These are phyloP conservation scores for Cenopis cana DNA, from an alignment of 2,888 invertebrate genomes.

Conservation along the genomic window DNA sequence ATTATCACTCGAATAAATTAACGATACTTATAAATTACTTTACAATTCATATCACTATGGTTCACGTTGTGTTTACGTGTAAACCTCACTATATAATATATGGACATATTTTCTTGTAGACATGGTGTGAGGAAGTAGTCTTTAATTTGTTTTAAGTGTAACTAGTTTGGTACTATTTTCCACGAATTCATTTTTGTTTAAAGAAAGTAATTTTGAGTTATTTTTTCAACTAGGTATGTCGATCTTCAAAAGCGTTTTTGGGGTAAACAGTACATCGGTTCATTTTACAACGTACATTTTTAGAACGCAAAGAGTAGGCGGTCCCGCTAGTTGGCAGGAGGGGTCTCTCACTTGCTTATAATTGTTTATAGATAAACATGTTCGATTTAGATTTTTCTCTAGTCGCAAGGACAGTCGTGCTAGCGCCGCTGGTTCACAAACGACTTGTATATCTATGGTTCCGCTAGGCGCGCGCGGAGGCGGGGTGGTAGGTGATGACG, in stretches of 20 bases:
- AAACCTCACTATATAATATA: neutral
- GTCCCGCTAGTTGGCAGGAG: neutral
- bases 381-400: neutral
- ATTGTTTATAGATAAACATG: neutral
- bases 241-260: neutral
- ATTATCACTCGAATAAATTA: slow-evolving; percentile 42
- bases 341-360: neutral
- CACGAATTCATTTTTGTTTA: no score
- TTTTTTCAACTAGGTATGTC: neutral
- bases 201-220: neutral
- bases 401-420: no score
- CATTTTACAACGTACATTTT: neutral
- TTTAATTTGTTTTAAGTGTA: neutral
- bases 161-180: neutral
- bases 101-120: neutral
- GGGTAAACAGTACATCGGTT: neutral
- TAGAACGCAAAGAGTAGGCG: neutral
- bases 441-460: no score
- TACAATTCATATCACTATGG: slow-evolving; percentile 35
- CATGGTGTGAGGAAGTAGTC: neutral
- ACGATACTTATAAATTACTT: slow-evolving; percentile 34
- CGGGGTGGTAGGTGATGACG: slow-evolving; percentile 82
- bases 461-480: slow-evolving; percentile 68
- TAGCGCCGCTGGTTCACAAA: neutral
- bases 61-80: neutral